These are phyloP conservation scores for Dorcus parallelipipedus DNA, from an alignment of 2,888 invertebrate genomes.

Conservation along the genomic window DNA sequence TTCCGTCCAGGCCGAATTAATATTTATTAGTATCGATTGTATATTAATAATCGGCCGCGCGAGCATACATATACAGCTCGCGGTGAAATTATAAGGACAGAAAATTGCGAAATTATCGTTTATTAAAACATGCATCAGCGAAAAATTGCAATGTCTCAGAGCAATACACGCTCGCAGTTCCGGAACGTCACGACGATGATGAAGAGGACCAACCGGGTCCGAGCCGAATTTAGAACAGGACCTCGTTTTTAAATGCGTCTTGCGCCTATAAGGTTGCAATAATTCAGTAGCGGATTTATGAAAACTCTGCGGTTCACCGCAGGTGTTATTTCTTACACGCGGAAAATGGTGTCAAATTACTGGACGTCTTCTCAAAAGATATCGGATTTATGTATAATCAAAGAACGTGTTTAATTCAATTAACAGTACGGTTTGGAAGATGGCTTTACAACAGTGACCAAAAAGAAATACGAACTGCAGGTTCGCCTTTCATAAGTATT, in stretches of 20 bases:
- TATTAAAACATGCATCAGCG: constrained; percentile 18
- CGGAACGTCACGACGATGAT: constrained; percentile 8
- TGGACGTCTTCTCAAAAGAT: too few species aligned
- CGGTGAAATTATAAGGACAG: constrained; percentile 11
- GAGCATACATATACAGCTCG: constrained; percentile 13
- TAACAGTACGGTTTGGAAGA: too few species aligned
- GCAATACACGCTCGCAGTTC: constrained; percentile 6
- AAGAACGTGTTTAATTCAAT: too few species aligned
- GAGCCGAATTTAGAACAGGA: background rate
- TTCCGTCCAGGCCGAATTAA: constrained; percentile 1
- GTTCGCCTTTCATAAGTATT: too few species aligned
- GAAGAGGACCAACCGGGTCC: constrained; percentile 1
- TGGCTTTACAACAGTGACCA: too few species aligned
- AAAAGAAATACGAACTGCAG: too few species aligned
- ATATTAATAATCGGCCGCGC: background rate
- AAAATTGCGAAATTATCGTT: constrained; percentile 20
- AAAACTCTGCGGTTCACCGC: background rate
- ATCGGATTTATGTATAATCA: too few species aligned
- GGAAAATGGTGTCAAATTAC: too few species aligned
- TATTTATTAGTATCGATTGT: constrained; percentile 14
- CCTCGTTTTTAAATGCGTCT: background rate
- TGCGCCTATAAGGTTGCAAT: background rate
- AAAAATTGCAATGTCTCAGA: constrained; percentile 18
- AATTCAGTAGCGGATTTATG: constrained; percentile 9
- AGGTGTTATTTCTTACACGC: too few species aligned